Conservation (phyloP, 2,888 invertebrate genomes). For the Drosophila buzzatii region DNA sequence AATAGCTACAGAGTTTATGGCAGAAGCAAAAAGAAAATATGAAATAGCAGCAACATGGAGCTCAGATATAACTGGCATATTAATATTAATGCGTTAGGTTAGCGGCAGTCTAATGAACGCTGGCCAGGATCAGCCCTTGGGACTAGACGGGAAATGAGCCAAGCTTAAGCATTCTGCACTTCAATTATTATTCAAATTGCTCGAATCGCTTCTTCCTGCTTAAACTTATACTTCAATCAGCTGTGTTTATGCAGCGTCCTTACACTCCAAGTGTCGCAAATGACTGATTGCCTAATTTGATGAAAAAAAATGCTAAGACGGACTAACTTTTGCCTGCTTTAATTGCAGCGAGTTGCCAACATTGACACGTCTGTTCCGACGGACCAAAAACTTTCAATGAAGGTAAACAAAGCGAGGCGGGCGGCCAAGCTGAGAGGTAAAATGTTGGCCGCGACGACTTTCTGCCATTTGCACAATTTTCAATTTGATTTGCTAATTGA, state of each 20-base stretch:
- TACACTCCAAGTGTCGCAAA: constrained; percentile 19
- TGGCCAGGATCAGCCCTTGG: constrained; percentile 30
- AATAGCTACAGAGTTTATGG: constrained; percentile 55
- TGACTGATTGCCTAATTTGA: constrained; percentile 61
- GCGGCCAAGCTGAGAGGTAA: constrained; percentile 38
- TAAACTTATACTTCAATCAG: constrained; percentile 6
- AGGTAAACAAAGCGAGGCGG: constrained; percentile 43
- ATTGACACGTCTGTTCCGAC: constrained; percentile 17
- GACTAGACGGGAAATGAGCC: constrained; percentile 1
- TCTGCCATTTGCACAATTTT: constrained; percentile 16
- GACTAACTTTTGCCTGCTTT: constrained; percentile 51
- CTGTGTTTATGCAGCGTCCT: neutral
- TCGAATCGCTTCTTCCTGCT: neutral
- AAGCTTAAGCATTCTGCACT: constrained; percentile 4
- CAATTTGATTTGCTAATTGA: constrained; percentile 76
- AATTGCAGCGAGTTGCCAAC: constrained; percentile 51
- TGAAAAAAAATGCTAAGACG: constrained; percentile 31
- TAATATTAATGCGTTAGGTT: constrained; percentile 69
- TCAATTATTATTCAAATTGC: neutral
- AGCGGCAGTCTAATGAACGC: constrained; percentile 55
- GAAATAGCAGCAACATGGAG: constrained; percentile 25
- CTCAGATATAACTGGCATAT: constrained; percentile 58
- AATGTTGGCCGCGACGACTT: constrained; percentile 35
- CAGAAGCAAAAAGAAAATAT: constrained; percentile 7
- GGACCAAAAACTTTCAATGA: constrained; percentile 17